phyloP scores from a whole-genome alignment of 2,888 invertebrate genomes.

The Carpatolechia fugitivella region DNA sequence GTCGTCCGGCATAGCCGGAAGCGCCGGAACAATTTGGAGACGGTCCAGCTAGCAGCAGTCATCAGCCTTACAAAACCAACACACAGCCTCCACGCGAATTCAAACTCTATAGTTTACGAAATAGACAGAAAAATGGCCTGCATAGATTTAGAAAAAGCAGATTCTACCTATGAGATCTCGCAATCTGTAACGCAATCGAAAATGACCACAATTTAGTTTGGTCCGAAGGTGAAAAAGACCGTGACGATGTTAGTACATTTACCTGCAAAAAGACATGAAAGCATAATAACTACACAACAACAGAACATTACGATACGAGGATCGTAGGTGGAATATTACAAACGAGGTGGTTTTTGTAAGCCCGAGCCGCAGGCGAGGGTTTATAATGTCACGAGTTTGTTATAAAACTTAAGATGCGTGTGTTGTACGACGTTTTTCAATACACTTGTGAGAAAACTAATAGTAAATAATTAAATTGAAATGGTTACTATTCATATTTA shows the following conservation, averaged over 20 bases:
- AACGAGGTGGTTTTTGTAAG: no score
- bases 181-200: constrained; percentile 43
- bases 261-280: neutral
- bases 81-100: neutral
- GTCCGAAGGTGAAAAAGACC: neutral
- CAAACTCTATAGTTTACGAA: neutral
- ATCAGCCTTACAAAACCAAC: neutral
- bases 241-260: neutral
- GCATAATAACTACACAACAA: neutral
- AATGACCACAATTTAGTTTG: constrained; percentile 40
- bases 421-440: no score
- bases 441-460: no score
- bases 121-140: neutral
- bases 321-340: no score
- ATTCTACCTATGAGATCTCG: constrained; percentile 33
- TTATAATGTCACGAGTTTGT: no score
- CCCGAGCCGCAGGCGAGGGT: no score
- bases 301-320: no score
- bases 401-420: no score
- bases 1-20: constrained; percentile 44
- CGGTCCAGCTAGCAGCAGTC: constrained; percentile 49
- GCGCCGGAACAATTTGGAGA: constrained; percentile 53
- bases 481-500: no score
- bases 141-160: neutral
- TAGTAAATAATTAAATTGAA: no score